Percentiles rank a stretch among this genome's conserved stretches.
Conservation (phyloP, 2,888 invertebrate genomes). For the Anorthoa munda region DNA sequence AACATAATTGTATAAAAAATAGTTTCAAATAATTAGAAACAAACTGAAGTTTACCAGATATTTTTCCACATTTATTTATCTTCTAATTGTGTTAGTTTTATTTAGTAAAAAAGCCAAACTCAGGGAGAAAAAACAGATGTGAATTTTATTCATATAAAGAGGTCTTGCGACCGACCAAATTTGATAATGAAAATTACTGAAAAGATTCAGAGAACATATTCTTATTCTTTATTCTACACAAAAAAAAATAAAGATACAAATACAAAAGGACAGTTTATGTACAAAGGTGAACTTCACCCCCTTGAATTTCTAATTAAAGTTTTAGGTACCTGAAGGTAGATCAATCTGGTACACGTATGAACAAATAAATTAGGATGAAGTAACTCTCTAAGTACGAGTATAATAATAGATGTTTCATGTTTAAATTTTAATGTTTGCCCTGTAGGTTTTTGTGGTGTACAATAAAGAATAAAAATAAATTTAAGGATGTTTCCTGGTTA, state of each 20-base stretch:
- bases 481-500: too few species aligned
- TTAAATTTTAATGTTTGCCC: too few species aligned
- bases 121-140: conserved; percentile 72
- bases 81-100: conserved; percentile 57
- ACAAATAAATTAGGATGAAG: background rate
- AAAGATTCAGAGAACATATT: conserved; percentile 66
- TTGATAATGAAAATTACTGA: conserved; percentile 76
- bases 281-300: conserved; percentile 1
- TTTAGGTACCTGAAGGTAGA: conserved; percentile 9
- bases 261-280: too few species aligned
- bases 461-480: too few species aligned
- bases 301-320: conserved; percentile 63
- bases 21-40: background rate
- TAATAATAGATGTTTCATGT: background rate
- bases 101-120: conserved; percentile 63
- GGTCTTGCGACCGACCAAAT: conserved; percentile 69
- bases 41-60: conserved; percentile 30
- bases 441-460: too few species aligned
- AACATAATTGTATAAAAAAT: background rate
- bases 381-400: too few species aligned
- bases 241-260: too few species aligned
- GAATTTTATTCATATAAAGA: conserved; percentile 78
- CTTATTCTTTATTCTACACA: too few species aligned
- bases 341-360: background rate
- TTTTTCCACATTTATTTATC: conserved; percentile 40